These are phyloP conservation scores for Bemisia tabaci DNA, from an alignment of 1,140 invertebrate genomes.

Conservation along the genomic window DNA sequence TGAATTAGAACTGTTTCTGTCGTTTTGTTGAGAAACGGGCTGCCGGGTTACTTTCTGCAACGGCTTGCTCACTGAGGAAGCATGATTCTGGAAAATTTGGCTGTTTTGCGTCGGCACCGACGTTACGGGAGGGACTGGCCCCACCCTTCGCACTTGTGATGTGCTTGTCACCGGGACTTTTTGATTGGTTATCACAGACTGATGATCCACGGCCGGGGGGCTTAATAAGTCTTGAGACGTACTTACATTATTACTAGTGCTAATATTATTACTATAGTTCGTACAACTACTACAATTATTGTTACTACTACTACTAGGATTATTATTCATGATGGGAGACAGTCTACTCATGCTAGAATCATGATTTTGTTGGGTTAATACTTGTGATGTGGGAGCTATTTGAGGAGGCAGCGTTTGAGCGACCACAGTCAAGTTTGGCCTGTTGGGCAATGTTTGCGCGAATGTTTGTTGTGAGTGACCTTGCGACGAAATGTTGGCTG, in stretches of 20 bases:
- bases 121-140: background rate
- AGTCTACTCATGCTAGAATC: background rate
- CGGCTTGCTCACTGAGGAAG: background rate
- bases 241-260: background rate
- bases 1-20: conserved; percentile 5
- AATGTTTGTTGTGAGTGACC: conserved; percentile 3
- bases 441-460: conserved; percentile 15
- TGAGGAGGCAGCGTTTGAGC: conserved; percentile 14
- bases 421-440: conserved; percentile 25
- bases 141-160: background rate
- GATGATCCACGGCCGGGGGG: background rate
- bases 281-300: background rate
- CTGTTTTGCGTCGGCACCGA: background rate
- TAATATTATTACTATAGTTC: background rate
- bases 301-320: background rate
- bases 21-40: background rate
- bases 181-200: background rate
- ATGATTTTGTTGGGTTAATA: background rate
- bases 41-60: background rate
- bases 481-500: background rate
- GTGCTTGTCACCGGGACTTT: background rate
- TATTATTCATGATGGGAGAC: background rate
- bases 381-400: background rate
- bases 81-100: background rate
- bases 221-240: background rate